These are phyloP conservation scores for Atta texana DNA, from an alignment of 1,140 invertebrate species.

Conservation along the genomic window DNA sequence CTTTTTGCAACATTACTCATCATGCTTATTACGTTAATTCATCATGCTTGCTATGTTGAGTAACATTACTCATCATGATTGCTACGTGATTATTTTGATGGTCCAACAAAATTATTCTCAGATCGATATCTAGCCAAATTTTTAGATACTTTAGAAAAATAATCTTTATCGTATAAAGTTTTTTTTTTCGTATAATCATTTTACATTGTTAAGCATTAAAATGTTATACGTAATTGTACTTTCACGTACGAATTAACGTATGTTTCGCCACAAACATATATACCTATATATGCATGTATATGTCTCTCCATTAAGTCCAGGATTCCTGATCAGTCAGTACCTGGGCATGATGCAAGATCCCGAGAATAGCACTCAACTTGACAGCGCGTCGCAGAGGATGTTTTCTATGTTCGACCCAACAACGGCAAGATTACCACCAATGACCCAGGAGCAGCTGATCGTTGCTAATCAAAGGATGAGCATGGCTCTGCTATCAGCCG, in stretches of 20 bases:
- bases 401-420: conserved; percentile 84
- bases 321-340: conserved; percentile 79
- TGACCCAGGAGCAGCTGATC: not conserved
- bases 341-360: conserved; percentile 82
- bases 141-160: too few species aligned
- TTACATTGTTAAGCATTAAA: not conserved
- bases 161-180: too few species aligned
- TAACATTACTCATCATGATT: too few species aligned
- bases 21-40: too few species aligned
- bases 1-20: too few species aligned
- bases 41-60: too few species aligned
- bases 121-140: too few species aligned
- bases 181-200: not conserved
- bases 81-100: too few species aligned
- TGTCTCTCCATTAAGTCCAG: conserved; percentile 76
- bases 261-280: too few species aligned
- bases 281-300: too few species aligned
- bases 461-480: conserved; percentile 9
- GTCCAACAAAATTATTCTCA: too few species aligned
- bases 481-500: conserved; percentile 83
- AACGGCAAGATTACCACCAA: conserved; percentile 84
- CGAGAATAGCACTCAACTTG: conserved; percentile 81
- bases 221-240: not conserved
- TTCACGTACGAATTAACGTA: not conserved
- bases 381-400: conserved; percentile 80